Base-by-base conservation (phyloP, 2,113 vertebrate genomes). In the Pongo abelii region DNA sequence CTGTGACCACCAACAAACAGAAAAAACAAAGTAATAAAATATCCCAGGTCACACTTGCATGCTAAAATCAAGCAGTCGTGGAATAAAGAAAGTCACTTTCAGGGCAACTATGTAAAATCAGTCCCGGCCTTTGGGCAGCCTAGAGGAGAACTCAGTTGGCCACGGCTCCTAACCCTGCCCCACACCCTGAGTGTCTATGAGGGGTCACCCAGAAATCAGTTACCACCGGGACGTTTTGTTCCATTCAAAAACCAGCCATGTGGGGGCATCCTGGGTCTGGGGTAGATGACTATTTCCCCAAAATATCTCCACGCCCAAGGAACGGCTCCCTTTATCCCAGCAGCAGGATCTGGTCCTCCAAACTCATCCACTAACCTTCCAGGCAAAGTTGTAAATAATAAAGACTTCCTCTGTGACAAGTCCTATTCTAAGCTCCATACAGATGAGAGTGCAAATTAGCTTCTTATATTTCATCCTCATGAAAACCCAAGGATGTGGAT, bases 181-280 rank as follows among this genome's bases (percentile, higher is more conserved):
- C 0, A 0, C 1, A 1, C 35, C 13, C 20, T 14, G 6, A 13
- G 16, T 5, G 6, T 18, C n/a, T 38, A 2, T 13, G 17, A 27
- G 70, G 57, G 22, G 30, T 64, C 35, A 30, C 87, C 25, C 38
- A 20, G 50, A 57, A 84, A 70, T 67, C 87, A 2, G 38, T 55
- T 3, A 6, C 5, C 40, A 35, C 38, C 16, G 0, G 2, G 6
- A 77, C 38, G 17, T 46, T 69, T 30, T 12, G 4, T 46, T 48
- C 30, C 70, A 6, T 43, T 93, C 32, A 30, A 23, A 70, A 17
- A 18, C 35, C 30, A 78, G 57, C 17, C 61, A 22, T 10, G 9
- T 13, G 14, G 70, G 64, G 20, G 23, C 6, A 2, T 64, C 23
- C 23, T 50, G 77, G 55, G 61, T 32, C 12, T 0, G 7, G 14